Evolutionary conservation across 2,888 invertebrate species (phyloP), one percentile per base, ranked within the genome.

Genomic region (Gryllus longicercus): DNA sequence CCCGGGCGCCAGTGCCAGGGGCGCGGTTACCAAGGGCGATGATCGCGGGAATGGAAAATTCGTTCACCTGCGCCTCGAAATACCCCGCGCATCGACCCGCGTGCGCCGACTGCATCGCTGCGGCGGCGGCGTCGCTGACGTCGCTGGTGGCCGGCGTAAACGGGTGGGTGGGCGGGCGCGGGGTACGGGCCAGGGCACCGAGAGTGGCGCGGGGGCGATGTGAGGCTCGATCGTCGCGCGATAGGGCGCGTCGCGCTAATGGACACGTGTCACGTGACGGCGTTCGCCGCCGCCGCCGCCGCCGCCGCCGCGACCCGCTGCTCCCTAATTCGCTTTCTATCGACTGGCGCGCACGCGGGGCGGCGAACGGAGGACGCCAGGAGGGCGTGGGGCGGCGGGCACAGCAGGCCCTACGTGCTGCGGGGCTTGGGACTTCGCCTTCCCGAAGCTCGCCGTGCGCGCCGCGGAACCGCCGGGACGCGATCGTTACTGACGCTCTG

Each of bases 181-280:
- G 38, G 38, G 38, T 38, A 8, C 38, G 38, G 38, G 38, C 38
- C 38, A 38, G 38, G 38, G 8, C 38, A 38, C 38, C 38, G 38
- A 38, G 38, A 63, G 63, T 14, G n/a, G n/a, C 14, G 63, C n/a
- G n/a, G 63, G 63, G 63, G 63, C n/a, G 63, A n/a, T 63, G 63
- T n/a, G 63, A 63, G 63, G 63, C 63, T 63, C 16, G 63, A 63
- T 63, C 16, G 16, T 8, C n/a, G n/a, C 63, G 63, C 63, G 63
- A 63, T 63, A 63, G 63, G 63, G 63, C 63, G 63, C 63, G n/a
- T 63, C 63, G 63, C 3, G n/a, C 63, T 63, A 63, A 63, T 63
- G 63, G 63, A 63, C 63, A 63, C n/a, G 14, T 63, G 63, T 63
- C 63, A 63, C 63, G 63, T 63, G n/a, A 63, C 63, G 63, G 16